Evolutionary conservation across 2,888 invertebrate genomes (phyloP).

Genomic region (Drosophila ezoana): DNA sequence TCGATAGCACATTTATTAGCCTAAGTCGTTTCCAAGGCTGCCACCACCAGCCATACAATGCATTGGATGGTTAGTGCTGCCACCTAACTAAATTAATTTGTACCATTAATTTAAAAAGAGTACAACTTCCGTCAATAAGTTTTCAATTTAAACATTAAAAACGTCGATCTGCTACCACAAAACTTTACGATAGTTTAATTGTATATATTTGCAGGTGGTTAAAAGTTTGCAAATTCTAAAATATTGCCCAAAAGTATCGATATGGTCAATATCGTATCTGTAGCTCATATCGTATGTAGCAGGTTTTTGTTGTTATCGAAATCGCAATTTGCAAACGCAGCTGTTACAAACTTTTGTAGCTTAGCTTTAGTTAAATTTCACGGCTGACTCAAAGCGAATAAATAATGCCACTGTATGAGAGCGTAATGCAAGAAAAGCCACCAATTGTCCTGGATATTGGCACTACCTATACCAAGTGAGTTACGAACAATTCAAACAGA

Average conservation of each 20-base stretch:
- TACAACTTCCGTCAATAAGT: no score
- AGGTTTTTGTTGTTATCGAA: conserved; percentile 9
- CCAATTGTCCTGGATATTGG: conserved; percentile 96
- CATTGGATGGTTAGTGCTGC: no score
- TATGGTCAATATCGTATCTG: not conserved
- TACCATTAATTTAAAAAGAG: no score
- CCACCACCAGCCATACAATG: no score
- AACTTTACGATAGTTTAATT: no score
- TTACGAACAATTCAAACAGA: conserved; percentile 23
- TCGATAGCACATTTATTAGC: conserved; percentile 7
- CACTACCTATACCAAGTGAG: conserved; percentile 95
- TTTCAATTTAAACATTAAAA: no score
- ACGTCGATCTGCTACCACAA: no score
- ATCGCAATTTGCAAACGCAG: conserved; percentile 13
- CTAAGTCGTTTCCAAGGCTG: not conserved
- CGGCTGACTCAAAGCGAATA: not conserved
- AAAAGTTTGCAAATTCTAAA: not conserved
- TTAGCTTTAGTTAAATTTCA: conserved; percentile 12
- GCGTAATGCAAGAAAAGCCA: conserved; percentile 93
- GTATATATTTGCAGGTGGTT: no score
- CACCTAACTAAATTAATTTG: no score
- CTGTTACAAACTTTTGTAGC: conserved; percentile 19
- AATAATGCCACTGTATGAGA: conserved; percentile 92
- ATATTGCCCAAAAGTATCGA: conserved; percentile 5
- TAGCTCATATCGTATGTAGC: not conserved